Percentiles rank a stretch among this genome's conserved stretches.
Conservation (phyloP, 2,888 invertebrate genomes). For the Epirrhoe tristata region DNA sequence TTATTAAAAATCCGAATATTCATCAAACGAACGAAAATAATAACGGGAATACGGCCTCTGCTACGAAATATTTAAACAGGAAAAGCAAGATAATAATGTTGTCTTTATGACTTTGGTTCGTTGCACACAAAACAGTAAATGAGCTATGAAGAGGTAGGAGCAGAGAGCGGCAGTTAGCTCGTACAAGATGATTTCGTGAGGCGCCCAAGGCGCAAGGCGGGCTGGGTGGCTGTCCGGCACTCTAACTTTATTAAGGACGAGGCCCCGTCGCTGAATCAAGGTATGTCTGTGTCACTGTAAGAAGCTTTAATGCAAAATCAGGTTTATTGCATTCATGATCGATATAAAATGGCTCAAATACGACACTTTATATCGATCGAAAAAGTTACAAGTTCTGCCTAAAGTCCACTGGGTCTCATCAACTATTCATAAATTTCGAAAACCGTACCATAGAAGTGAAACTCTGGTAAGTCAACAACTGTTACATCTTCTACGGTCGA, state of each 20-base stretch:
- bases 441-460: slow-evolving; percentile 6
- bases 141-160: slow-evolving; percentile 56
- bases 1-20: too few relatives aligned
- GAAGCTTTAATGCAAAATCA: slow-evolving; percentile 11
- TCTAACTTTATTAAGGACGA: slow-evolving; percentile 81
- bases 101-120: slow-evolving; percentile 52
- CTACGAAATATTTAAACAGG: background rate
- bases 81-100: slow-evolving; percentile 40
- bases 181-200: slow-evolving; percentile 65
- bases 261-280: slow-evolving; percentile 75
- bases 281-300: slow-evolving; percentile 37
- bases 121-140: slow-evolving; percentile 58
- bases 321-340: background rate
- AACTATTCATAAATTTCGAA: background rate
- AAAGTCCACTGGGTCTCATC: background rate
- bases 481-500: slow-evolving; percentile 54
- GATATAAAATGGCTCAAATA: background rate
- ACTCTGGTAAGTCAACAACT: slow-evolving; percentile 6
- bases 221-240: slow-evolving; percentile 63
- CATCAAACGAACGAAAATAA: too few relatives aligned
- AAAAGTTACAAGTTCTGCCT: background rate
- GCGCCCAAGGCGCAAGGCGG: slow-evolving; percentile 63
- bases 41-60: too few relatives aligned
- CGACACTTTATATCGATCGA: background rate
- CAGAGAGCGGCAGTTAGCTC: slow-evolving; percentile 63